Conservation (phyloP, 2,888 invertebrate genomes). For the Chrysolina oricalcia region DNA sequence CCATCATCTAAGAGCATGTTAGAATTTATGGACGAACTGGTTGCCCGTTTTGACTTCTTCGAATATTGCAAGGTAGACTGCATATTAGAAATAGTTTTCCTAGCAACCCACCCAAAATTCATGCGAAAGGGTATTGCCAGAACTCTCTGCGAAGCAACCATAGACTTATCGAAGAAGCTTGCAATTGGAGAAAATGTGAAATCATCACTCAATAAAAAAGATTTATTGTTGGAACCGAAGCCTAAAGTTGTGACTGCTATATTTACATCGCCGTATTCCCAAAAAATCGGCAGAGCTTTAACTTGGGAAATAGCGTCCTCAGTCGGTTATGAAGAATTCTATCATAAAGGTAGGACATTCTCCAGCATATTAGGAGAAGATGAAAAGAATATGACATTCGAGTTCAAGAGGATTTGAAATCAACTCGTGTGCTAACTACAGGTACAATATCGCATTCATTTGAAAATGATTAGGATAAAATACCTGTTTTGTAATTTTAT, state of each 20-base stretch:
- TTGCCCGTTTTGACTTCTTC: conserved; percentile 77
- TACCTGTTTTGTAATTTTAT: no score
- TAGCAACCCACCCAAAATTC: conserved; percentile 75
- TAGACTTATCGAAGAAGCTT: conserved; percentile 72
- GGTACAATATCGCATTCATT: no score
- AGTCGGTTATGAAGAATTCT: conserved; percentile 74
- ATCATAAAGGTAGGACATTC: conserved; percentile 74
- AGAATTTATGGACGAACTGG: conserved; percentile 79
- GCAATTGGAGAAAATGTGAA: conserved; percentile 55
- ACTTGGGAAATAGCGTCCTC: conserved; percentile 74
- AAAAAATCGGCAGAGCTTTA: conserved; percentile 75
- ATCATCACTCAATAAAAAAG: background rate
- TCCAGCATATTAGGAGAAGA: conserved; percentile 5
- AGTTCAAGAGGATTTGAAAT: conserved; percentile 7
- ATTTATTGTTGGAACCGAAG: conserved; percentile 60
- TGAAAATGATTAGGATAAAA: background rate
- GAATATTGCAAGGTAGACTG: conserved; percentile 77
- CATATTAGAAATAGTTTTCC: conserved; percentile 80
- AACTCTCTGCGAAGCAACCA: conserved; percentile 74
- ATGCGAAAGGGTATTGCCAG: conserved; percentile 74
- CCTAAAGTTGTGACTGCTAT: conserved; percentile 77
- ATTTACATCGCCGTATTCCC: conserved; percentile 76
- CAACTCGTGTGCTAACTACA: no score
- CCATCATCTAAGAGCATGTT: conserved; percentile 76
- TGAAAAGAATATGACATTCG: conserved; percentile 3